Percentiles rank a stretch among this genome's conserved stretches.
Evolutionary conservation across 2,888 invertebrate species (phyloP).

Genomic region (Acanthosepion pharaonis): DNA sequence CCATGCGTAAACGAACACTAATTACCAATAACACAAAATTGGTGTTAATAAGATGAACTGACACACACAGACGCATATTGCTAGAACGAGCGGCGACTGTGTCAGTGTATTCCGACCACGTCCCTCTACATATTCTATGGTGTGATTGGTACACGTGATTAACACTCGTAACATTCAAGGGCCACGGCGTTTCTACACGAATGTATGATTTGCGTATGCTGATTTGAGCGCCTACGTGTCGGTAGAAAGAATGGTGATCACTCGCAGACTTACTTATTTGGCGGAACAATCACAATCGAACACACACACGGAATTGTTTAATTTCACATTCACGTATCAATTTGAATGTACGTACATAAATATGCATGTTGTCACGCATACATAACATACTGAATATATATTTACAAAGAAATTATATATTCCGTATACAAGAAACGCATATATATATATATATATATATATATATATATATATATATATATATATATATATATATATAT

Average conservation of each 20-base stretch:
- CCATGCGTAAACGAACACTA: slow-evolving; percentile 23
- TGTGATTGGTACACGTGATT: slow-evolving; percentile 23
- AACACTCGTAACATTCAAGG: slow-evolving; percentile 33
- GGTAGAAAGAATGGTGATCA: background rate
- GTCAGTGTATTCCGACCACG: background rate
- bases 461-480: background rate
- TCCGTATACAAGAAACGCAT: background rate
- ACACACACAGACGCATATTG: background rate
- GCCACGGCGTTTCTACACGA: background rate
- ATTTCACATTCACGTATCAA: background rate
- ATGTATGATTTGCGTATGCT: slow-evolving; percentile 33
- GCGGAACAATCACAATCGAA: background rate
- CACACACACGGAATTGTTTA: background rate
- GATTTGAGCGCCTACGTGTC: slow-evolving; percentile 33
- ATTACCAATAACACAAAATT: slow-evolving; percentile 1
- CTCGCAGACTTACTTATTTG: too few species aligned
- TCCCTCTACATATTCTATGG: slow-evolving; percentile 7
- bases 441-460: slow-evolving; percentile 18
- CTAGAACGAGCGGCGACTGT: background rate
- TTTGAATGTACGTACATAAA: background rate
- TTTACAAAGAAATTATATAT: background rate
- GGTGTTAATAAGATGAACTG: slow-evolving; percentile 33
- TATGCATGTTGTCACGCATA: too few species aligned
- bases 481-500: background rate
- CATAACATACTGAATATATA: background rate